Base-by-base conservation (phyloP, 1,140 invertebrate species). In the Brachionus calyciflorus region DNA sequence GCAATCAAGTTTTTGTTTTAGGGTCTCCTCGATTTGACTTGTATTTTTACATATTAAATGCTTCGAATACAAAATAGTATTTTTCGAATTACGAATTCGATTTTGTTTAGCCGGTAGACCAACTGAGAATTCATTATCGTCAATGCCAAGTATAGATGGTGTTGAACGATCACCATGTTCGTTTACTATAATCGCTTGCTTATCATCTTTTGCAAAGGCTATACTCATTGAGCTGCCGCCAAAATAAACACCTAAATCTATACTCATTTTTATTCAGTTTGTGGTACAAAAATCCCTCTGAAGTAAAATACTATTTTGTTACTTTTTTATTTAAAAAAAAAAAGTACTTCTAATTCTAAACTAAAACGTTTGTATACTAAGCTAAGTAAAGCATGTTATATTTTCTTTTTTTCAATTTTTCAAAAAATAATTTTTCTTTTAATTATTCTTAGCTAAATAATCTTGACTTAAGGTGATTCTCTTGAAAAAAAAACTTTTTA, bases 181-280 rank as follows among this genome's bases (percentile, higher is more conserved):
- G 17, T 76, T 76, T 6, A 76, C 73, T 40, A 76, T 76, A 12
- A 73, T 73, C 19, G 28, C 19, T 40, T 51, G 19, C 24, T 73
- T 73, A 17, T 55, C 69, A 51, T 73, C 69, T 51, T 30, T 73
- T 1, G 46, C 33, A 21, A 26, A 73, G 14, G 69, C 44, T 37
- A 73, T 73, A 28, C 44, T 73, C 69, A 73, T 73, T 12, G 46
- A 51, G 33, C 69, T 73, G 6, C 69, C 69, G 1, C 69, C 69
- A 19, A 73, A 73, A 24, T 73, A 73, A 51, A 73, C 46, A 19
- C 69, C 69, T 55, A 73, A 51, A 41, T 73, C 51, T 7, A 51
- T 51, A 33, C 69, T 73, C 69, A 73, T 73, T 49, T 73, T 55
- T 33, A 17, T 28, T 17, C 28, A n/a, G 28, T n/a, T 55, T 55